Conservation (phyloP, 2,888 invertebrate genomes). For the Oligia fasciuncula region DNA sequence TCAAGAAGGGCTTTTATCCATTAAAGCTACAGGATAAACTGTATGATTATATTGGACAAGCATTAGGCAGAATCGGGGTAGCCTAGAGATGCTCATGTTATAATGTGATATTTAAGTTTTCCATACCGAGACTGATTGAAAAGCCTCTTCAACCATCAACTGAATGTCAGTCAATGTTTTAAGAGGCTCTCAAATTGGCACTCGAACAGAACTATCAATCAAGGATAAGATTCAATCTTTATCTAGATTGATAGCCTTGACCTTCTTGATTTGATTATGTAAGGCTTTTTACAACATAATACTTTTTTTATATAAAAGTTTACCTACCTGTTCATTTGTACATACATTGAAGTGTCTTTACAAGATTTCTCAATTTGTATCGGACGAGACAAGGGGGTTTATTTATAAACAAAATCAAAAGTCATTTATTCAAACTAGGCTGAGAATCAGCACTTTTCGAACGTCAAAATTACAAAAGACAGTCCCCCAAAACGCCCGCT, state of each 20-base stretch:
- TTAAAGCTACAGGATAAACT: not conserved
- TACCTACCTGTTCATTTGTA: too few species aligned
- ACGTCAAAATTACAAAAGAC: too few species aligned
- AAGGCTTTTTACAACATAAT: not conserved
- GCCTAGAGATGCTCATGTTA: not conserved
- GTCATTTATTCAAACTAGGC: too few species aligned
- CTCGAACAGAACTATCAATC: constrained; percentile 26
- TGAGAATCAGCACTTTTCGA: too few species aligned
- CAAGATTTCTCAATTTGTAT: not conserved
- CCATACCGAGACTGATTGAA: constrained; percentile 25
- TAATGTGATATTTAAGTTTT: not conserved
- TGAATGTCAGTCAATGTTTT: constrained; percentile 33
- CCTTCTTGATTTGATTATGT: constrained; percentile 15
- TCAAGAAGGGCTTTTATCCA: not conserved
- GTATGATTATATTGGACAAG: too few species aligned
- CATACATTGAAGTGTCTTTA: not conserved
- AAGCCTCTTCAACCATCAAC: constrained; percentile 1
- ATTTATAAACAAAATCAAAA: not conserved
- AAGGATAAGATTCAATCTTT: constrained; percentile 17
- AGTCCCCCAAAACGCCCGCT: too few species aligned
- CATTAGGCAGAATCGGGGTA: not conserved
- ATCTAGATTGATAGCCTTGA: constrained; percentile 33
- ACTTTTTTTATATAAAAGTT: not conserved
- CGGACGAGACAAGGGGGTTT: not conserved
- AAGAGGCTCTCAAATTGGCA: constrained; percentile 43